Conservation (phyloP, 2,113 vertebrate species). For the Bubo blakistoni region DNA sequence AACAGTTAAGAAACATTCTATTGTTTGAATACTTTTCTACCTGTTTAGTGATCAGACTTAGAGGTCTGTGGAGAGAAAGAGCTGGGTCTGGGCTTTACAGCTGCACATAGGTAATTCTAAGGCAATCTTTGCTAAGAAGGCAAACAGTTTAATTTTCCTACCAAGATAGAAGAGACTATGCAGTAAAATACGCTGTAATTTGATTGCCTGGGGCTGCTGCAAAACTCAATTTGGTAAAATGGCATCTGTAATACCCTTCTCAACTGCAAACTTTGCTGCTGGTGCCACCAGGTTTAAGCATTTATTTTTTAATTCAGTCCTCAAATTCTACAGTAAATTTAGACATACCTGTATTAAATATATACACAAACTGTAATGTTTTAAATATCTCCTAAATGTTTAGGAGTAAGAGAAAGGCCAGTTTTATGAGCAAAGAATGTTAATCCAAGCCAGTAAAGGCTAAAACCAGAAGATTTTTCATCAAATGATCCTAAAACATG, state of each 20-base stretch:
- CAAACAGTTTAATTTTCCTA: neutral
- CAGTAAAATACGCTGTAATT: neutral
- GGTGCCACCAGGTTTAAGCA: neutral
- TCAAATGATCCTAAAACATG: neutral
- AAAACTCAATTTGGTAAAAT: neutral
- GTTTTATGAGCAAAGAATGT: neutral
- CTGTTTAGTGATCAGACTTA: neutral
- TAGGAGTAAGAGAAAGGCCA: neutral
- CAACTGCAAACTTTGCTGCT: neutral
- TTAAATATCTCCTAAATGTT: neutral
- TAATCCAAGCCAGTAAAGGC: neutral
- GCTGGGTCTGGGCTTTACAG: neutral
- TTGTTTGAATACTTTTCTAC: neutral
- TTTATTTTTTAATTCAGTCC: neutral
- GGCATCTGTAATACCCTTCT: neutral
- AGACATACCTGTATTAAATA: neutral
- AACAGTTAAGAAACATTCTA: neutral
- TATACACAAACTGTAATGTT: neutral
- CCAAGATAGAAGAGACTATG: neutral
- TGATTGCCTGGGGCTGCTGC: neutral
- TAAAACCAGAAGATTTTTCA: neutral
- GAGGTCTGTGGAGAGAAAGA: neutral
- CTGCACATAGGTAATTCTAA: neutral
- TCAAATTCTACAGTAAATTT: neutral
- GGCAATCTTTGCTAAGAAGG: neutral